A percentile compares a stretch with the other conserved stretches of the same genome.
These are phyloP conservation scores for Cossypha polioptera DNA, from an alignment of 2,797 vertebrate species.

Conservation along the genomic window DNA sequence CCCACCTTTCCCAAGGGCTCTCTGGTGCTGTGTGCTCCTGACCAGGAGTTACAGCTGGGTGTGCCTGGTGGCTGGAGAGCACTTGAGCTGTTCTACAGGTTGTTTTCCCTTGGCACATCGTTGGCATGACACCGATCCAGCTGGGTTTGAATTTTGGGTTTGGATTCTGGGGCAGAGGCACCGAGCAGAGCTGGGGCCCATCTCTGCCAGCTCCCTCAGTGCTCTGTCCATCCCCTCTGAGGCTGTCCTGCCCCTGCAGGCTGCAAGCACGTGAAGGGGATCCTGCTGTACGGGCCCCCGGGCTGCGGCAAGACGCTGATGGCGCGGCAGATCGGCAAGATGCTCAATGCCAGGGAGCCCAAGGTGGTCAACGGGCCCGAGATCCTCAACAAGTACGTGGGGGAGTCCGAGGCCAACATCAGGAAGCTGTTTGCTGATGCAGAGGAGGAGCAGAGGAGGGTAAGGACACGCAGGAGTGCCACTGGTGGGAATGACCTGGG, in stretches of 20 bases:
- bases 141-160: background rate
- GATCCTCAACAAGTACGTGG: conserved; percentile 97
- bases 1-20: background rate
- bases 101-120: background rate
- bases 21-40: background rate
- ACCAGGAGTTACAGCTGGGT: background rate
- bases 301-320: conserved; percentile 98
- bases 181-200: background rate
- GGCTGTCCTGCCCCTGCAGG: conserved; percentile 73
- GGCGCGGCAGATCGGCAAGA: conserved; percentile 97
- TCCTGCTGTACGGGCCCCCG: conserved; percentile 91
- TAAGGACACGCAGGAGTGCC: conserved; percentile 37
- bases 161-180: background rate
- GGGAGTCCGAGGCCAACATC: conserved; percentile 97
- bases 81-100: background rate
- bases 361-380: conserved; percentile 97
- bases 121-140: rapidly evolving
- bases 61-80: background rate
- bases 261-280: conserved; percentile 98
- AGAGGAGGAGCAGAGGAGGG: conserved; percentile 96
- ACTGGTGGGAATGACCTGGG: background rate
- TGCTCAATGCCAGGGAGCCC: conserved; percentile 96
- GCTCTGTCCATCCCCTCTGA: background rate
- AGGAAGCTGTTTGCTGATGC: conserved; percentile 97
- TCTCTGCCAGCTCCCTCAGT: background rate